Conservation (phyloP, 2,797 vertebrate species). For the Bucorvus abyssinicus region DNA sequence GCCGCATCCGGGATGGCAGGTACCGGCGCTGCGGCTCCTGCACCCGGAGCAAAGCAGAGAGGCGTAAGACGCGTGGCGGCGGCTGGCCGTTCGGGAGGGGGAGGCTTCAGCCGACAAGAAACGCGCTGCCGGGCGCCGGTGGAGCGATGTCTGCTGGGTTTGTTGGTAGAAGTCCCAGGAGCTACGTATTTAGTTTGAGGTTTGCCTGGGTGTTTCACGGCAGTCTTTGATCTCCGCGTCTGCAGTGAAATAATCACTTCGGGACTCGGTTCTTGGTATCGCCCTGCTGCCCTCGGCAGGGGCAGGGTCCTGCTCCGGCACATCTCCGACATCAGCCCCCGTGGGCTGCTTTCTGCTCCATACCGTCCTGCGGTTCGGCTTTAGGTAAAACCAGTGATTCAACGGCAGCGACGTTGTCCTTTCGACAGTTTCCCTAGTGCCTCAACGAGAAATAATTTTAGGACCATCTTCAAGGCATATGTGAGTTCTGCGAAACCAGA, state of each 20-base stretch:
- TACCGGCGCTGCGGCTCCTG: background rate
- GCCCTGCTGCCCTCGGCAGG: background rate
- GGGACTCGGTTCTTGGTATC: background rate
- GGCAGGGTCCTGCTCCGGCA: background rate
- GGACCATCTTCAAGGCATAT: background rate
- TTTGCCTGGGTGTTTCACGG: background rate
- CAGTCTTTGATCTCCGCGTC: constrained; percentile 12
- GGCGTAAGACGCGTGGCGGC: background rate
- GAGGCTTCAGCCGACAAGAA: background rate
- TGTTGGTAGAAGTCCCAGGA: background rate
- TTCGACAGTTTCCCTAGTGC: background rate
- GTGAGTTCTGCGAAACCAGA: background rate
- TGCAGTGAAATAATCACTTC: background rate
- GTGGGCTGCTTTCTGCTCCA: background rate
- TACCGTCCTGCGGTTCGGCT: background rate
- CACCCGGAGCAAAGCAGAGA: background rate
- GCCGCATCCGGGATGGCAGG: background rate
- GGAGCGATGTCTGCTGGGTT: background rate
- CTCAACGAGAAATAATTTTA: background rate
- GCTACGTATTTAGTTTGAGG: constrained; percentile 38
- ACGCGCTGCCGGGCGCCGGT: background rate
- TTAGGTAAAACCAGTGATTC: background rate
- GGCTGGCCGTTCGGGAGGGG: too few relatives aligned
- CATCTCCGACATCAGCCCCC: background rate
- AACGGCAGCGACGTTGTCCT: background rate